These are phyloP conservation scores for Mythimna loreyi DNA, from an alignment of 2,888 invertebrate species.

Conservation along the genomic window DNA sequence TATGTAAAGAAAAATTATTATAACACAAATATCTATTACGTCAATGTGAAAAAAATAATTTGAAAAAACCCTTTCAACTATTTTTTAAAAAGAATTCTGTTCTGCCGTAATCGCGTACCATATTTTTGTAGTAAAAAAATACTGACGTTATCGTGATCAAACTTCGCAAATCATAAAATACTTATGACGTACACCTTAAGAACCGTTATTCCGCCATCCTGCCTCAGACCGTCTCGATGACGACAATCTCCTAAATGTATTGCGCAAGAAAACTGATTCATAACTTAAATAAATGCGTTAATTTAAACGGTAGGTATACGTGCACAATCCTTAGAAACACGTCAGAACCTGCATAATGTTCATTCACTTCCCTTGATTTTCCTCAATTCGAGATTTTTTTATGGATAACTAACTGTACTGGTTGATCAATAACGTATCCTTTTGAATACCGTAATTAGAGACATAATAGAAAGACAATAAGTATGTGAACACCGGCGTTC, in stretches of 20 bases:
- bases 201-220: slow-evolving; percentile 21
- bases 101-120: no score
- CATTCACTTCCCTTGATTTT: background rate
- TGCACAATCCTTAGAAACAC: background rate
- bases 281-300: background rate
- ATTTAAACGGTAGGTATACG: background rate
- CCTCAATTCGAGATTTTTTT: background rate
- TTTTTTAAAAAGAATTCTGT: no score
- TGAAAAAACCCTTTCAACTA: no score
- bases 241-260: slow-evolving; percentile 26
- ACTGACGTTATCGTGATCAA: background rate
- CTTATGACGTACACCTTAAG: slow-evolving; percentile 8
- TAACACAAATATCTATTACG: no score
- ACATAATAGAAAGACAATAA: no score
- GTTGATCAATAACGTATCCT: no score
- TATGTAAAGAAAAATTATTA: no score
- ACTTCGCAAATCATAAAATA: background rate
- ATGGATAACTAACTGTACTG: no score
- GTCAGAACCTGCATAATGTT: background rate
- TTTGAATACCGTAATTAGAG: no score
- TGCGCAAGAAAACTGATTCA: slow-evolving; percentile 34
- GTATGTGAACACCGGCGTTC: no score
- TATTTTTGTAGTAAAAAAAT: no score
- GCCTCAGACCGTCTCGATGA: slow-evolving; percentile 14
- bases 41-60: no score